Evolutionary conservation across 2,797 vertebrate genomes (phyloP).

Genomic region (Natrix natrix): DNA sequence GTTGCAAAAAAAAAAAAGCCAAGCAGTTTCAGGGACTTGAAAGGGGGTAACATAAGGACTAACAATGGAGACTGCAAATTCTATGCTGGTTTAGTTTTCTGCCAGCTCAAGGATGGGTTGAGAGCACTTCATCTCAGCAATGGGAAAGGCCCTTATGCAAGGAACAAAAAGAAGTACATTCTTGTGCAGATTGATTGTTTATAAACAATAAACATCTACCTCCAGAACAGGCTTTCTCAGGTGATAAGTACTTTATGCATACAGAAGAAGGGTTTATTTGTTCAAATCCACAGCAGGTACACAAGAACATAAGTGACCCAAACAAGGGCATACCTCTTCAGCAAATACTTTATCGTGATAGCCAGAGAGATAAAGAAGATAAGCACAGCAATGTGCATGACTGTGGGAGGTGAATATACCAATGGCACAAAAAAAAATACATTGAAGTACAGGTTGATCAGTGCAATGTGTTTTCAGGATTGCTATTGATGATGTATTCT

Average conservation of each 20-base stretch:
- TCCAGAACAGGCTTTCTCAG: not conserved
- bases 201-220: not conserved
- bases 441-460: not conserved
- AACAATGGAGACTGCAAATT: not conserved
- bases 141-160: not conserved
- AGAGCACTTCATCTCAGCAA: not conserved
- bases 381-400: not conserved
- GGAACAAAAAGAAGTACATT: not conserved
- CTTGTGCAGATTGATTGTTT: not conserved
- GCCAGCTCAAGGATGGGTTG: not conserved
- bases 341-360: not conserved
- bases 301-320: not conserved
- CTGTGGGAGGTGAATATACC: not conserved
- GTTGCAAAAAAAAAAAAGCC: not conserved
- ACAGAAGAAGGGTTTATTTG: not conserved
- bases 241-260: not conserved
- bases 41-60: not conserved
- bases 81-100: not conserved
- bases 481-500: not conserved
- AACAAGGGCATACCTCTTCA: not conserved
- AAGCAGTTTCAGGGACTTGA: not conserved
- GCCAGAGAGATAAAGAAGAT: not conserved
- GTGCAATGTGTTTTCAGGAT: not conserved
- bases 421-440: not conserved
- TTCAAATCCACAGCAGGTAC: not conserved